Evolutionary conservation across 2,113 vertebrate genomes (phyloP).

Genomic region (Conger conger): DNA sequence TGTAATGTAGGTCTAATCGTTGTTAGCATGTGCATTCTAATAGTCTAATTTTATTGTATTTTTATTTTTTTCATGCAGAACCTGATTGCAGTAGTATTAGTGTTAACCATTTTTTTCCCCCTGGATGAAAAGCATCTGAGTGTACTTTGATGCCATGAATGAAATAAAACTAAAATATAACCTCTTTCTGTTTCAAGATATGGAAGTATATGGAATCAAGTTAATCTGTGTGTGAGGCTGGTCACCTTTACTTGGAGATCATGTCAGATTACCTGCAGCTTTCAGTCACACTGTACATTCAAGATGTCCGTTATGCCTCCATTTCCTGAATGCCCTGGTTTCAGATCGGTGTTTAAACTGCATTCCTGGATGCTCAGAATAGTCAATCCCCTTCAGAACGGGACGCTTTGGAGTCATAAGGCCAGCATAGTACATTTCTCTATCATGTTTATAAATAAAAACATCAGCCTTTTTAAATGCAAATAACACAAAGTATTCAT

Average conservation of each 20-base stretch:
- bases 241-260: neutral
- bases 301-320: neutral
- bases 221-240: neutral
- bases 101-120: neutral
- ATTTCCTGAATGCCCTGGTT: too few species aligned
- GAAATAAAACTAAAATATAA: neutral
- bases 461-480: too few species aligned
- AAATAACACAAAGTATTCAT: too few species aligned
- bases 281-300: neutral
- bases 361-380: too few species aligned
- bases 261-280: neutral
- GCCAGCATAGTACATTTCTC: too few species aligned
- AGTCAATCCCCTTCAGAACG: too few species aligned
- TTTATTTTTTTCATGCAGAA: conserved; percentile 5
- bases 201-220: neutral
- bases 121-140: neutral
- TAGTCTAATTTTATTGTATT: neutral
- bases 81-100: neutral
- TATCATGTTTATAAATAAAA: too few species aligned
- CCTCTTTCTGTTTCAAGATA: neutral
- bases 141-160: neutral
- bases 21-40: neutral
- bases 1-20: neutral
- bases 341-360: too few species aligned
- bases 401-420: too few species aligned